phyloP scores from a whole-genome alignment of 2,888 invertebrate genomes.

The Alloplasta piceator region DNA sequence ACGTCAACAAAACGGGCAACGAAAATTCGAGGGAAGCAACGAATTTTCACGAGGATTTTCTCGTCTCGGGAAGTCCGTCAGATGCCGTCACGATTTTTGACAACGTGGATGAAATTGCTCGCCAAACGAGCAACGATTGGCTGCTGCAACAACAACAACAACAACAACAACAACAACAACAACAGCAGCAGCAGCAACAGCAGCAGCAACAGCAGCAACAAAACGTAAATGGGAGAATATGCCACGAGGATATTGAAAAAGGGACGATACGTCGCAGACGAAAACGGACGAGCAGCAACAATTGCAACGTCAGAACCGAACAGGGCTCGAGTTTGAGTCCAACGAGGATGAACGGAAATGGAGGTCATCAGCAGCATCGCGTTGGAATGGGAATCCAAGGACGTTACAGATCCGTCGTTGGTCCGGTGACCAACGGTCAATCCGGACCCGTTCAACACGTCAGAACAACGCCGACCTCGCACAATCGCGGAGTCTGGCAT shows the following conservation, averaged over 20 bases:
- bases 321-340: constrained; percentile 1
- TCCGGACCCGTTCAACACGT: constrained; percentile 65
- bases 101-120: constrained; percentile 5
- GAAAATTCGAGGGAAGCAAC: constrained; percentile 26
- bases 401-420: constrained; percentile 75
- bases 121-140: constrained; percentile 33
- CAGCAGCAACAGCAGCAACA: constrained; percentile 5
- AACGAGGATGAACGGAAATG: constrained; percentile 69
- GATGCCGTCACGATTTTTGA: constrained; percentile 18
- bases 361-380: constrained; percentile 78
- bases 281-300: constrained; percentile 45
- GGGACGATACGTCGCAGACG: constrained; percentile 30
- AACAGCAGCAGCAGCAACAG: constrained; percentile 5
- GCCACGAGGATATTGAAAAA: constrained; percentile 41
- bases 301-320: constrained; percentile 36
- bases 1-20: constrained; percentile 22
- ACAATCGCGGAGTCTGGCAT: constrained; percentile 75
- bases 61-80: not conserved
- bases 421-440: constrained; percentile 64
- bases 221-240: constrained; percentile 32
- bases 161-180: not conserved
- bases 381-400: constrained; percentile 77
- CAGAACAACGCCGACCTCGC: constrained; percentile 70
- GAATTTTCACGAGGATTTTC: constrained; percentile 33
- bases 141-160: constrained; percentile 7